Percentiles rank a stretch among this genome's conserved stretches.
These are phyloP conservation scores for Serilophus lunatus DNA, from an alignment of 2,113 vertebrate species.

Conservation along the genomic window DNA sequence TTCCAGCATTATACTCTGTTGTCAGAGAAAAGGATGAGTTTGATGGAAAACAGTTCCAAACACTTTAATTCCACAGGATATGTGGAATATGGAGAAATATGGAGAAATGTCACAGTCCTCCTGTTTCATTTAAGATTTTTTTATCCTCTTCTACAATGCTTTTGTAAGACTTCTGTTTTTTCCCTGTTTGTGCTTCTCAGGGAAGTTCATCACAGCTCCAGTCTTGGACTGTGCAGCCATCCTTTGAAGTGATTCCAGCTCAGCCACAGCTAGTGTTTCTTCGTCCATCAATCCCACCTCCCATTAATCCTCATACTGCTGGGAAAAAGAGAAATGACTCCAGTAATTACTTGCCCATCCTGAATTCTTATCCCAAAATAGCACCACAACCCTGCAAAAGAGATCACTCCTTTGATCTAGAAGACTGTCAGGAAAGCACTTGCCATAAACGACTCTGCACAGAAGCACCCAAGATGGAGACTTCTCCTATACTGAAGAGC, in stretches of 20 bases:
- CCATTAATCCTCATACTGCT: constrained; percentile 43
- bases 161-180: neutral
- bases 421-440: constrained; percentile 48
- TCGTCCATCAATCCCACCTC: constrained; percentile 76
- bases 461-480: constrained; percentile 40
- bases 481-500: constrained; percentile 27
- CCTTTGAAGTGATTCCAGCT: constrained; percentile 81
- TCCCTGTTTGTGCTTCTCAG: constrained; percentile 39
- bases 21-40: neutral
- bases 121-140: neutral
- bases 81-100: neutral
- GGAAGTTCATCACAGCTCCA: constrained; percentile 75
- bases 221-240: constrained; percentile 83
- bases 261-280: constrained; percentile 85
- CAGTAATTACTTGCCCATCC: constrained; percentile 79
- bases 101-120: neutral
- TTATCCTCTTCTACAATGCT: neutral
- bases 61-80: neutral
- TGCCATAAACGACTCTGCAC: constrained; percentile 64
- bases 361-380: constrained; percentile 88
- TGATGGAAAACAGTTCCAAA: neutral
- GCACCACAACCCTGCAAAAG: constrained; percentile 84
- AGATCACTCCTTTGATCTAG: constrained; percentile 50
- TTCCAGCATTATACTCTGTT: neutral
- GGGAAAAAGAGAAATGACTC: constrained; percentile 74